Percentiles rank a stretch among this genome's conserved stretches.
Conservation (phyloP, 2,888 invertebrate genomes). For the Sisyra nigra region DNA sequence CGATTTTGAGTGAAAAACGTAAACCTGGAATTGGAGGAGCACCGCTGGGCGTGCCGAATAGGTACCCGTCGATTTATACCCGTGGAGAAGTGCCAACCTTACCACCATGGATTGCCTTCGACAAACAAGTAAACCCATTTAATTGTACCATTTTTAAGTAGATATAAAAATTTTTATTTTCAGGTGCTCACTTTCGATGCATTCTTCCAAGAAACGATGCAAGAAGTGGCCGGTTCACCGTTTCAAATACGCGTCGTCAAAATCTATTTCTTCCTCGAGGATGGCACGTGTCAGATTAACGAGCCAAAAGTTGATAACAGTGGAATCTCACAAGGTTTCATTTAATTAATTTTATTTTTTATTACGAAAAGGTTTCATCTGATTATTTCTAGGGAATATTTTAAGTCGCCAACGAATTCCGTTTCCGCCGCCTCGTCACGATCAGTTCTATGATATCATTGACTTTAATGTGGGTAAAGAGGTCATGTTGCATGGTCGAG, state of each 20-base stretch:
- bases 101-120: conserved; percentile 77
- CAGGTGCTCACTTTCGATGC: conserved; percentile 63
- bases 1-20: conserved; percentile 42
- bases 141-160: not conserved
- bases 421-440: conserved; percentile 52
- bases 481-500: conserved; percentile 64
- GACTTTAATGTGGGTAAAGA: conserved; percentile 76
- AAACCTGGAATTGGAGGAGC: conserved; percentile 42
- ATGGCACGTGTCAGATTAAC: conserved; percentile 76
- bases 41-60: conserved; percentile 32
- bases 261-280: conserved; percentile 77
- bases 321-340: conserved; percentile 65
- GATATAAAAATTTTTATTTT: conserved; percentile 13
- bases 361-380: conserved; percentile 3
- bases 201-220: conserved; percentile 63
- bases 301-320: conserved; percentile 74
- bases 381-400: conserved; percentile 43
- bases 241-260: conserved; percentile 63
- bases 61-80: conserved; percentile 55
- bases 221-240: conserved; percentile 50
- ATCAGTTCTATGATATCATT: conserved; percentile 64
- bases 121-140: conserved; percentile 66
- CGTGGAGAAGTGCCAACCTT: conserved; percentile 56
- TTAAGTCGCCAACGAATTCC: conserved; percentile 71
- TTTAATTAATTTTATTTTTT: conserved; percentile 5